phyloP scores from a whole-genome alignment of 2,888 invertebrate species.

The Cryptocheilus praepositus region DNA sequence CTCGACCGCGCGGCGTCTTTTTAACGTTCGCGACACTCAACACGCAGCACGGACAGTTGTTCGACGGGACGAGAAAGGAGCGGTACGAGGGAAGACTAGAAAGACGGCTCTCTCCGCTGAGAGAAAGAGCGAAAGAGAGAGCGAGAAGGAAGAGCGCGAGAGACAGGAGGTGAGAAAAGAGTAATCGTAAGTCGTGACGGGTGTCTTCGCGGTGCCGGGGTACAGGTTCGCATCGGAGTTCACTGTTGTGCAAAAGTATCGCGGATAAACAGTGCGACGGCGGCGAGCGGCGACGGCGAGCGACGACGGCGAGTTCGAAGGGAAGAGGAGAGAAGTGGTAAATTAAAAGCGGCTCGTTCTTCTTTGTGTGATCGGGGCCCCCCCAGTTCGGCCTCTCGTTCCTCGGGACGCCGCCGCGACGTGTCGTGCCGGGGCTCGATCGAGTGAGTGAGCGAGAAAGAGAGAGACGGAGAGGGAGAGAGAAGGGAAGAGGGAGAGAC shows the following conservation, averaged over 20 bases:
- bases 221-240: neutral
- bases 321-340: slow-evolving; percentile 6
- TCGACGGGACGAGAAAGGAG: neutral
- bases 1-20: neutral
- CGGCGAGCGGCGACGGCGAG: neutral
- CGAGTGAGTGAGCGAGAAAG: slow-evolving; percentile 34
- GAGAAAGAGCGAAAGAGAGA: slow-evolving; percentile 22
- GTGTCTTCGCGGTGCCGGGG: neutral
- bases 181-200: neutral
- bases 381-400: slow-evolving; percentile 15
- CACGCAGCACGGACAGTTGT: neutral
- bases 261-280: neutral
- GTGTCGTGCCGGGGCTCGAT: slow-evolving; percentile 18
- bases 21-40: neutral
- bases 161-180: slow-evolving; percentile 28
- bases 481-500: slow-evolving; percentile 15
- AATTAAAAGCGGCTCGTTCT: slow-evolving; percentile 13
- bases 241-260: neutral
- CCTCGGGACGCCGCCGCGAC: slow-evolving; percentile 20
- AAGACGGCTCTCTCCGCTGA: slow-evolving; percentile 14
- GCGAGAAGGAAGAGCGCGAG: too few relatives aligned
- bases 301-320: neutral
- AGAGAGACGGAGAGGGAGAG: slow-evolving; percentile 30
- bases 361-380: slow-evolving; percentile 9
- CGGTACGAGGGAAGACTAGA: slow-evolving; percentile 4